Evolutionary conservation across 2,797 vertebrate genomes (phyloP).

Genomic region (Argentina silus): DNA sequence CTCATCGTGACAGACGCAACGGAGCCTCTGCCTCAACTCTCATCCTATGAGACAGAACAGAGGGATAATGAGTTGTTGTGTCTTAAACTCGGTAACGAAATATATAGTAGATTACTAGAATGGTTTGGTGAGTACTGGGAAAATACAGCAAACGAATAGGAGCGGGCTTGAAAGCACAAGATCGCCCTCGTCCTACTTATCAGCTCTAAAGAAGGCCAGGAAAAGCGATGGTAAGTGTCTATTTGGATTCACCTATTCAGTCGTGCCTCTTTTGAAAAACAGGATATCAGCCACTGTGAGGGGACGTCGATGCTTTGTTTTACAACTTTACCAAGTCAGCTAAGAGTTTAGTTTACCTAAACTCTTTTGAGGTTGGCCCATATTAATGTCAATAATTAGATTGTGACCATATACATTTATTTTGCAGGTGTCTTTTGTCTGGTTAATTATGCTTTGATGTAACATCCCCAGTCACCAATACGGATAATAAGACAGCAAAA

Average conservation of each 20-base stretch:
- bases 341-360: background rate
- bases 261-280: background rate
- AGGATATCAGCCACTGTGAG: background rate
- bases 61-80: constrained; percentile 28
- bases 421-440: constrained; percentile 46
- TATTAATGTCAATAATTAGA: background rate
- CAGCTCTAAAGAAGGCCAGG: constrained; percentile 39
- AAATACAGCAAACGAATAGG: background rate
- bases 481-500: constrained; percentile 70
- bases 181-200: constrained; percentile 27
- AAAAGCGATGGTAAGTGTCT: constrained; percentile 44
- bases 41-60: constrained; percentile 46
- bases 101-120: constrained; percentile 6
- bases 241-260: background rate
- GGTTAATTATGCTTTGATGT: constrained; percentile 47
- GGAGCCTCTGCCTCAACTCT: constrained; percentile 49
- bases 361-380: too few relatives aligned
- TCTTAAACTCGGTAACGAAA: constrained; percentile 21
- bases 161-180: constrained; percentile 33
- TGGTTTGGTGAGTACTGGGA: constrained; percentile 39
- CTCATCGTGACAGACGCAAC: constrained; percentile 54
- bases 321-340: background rate
- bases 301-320: background rate
- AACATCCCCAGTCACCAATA: constrained; percentile 59
- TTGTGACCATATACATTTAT: background rate